These are phyloP conservation scores for Linnaemya tessellans DNA, from an alignment of 2,888 invertebrate species.

Conservation along the genomic window DNA sequence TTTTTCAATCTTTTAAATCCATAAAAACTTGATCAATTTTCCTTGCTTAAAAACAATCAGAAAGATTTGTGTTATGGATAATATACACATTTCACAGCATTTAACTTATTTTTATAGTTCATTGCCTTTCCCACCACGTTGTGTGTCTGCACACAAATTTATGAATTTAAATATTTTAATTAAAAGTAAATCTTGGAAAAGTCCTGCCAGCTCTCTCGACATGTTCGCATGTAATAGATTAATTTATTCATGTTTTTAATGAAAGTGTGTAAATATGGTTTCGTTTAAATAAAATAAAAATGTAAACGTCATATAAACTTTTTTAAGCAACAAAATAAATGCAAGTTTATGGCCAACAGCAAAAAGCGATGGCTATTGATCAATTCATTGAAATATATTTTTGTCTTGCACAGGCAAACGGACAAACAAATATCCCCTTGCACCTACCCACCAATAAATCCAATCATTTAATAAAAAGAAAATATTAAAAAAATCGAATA, in stretches of 20 bases:
- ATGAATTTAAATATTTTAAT: conserved; percentile 8
- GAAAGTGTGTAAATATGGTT: conserved; percentile 5
- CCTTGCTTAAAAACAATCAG: no score
- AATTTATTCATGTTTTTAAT: conserved; percentile 5
- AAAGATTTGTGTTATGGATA: no score
- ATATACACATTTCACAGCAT: no score
- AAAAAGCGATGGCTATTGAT: conserved; percentile 49
- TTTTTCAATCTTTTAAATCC: no score
- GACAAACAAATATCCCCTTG: neutral
- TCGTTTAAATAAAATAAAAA: neutral
- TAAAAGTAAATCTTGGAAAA: neutral
- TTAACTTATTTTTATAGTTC: no score
- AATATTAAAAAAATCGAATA: conserved; percentile 16
- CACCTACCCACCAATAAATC: conserved; percentile 36
- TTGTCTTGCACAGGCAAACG: conserved; percentile 4
- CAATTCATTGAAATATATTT: conserved; percentile 52
- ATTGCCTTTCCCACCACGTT: no score
- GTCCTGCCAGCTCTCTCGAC: no score
- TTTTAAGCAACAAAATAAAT: conserved; percentile 25
- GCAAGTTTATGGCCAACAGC: conserved; percentile 30
- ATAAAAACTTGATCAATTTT: no score
- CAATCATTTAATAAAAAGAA: conserved; percentile 22
- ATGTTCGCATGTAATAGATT: neutral
- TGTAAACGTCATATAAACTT: conserved; percentile 31
- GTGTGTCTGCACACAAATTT: neutral